These are phyloP conservation scores for Xiphias gladius DNA, from an alignment of 2,113 vertebrate genomes.

Conservation along the genomic window DNA sequence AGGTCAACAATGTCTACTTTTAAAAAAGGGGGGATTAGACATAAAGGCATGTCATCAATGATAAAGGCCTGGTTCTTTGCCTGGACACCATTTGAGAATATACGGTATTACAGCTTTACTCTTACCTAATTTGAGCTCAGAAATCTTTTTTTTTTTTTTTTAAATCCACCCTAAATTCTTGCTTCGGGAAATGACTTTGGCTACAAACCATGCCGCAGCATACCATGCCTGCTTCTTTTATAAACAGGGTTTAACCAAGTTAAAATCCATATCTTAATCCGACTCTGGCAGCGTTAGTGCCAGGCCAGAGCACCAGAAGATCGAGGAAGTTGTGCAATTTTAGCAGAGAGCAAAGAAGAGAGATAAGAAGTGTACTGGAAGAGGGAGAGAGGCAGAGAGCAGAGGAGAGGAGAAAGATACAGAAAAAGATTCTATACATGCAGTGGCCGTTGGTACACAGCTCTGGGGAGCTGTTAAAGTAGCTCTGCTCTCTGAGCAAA, in stretches of 20 bases:
- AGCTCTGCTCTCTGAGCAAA: conserved; percentile 47
- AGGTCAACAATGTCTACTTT: conserved; percentile 20
- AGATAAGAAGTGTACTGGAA: conserved; percentile 52
- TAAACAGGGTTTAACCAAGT: conserved; percentile 47
- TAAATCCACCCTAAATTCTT: conserved; percentile 5
- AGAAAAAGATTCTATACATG: conserved; percentile 47
- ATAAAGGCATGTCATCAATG: neutral
- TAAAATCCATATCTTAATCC: conserved; percentile 40
- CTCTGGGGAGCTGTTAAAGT: conserved; percentile 51
- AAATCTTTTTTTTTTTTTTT: neutral
- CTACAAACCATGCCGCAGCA: neutral
- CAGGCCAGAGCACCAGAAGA: conserved; percentile 34
- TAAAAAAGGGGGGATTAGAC: neutral
- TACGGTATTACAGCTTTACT: neutral
- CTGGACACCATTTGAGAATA: neutral
- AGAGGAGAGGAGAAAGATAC: conserved; percentile 42
- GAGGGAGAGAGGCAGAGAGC: conserved; percentile 10
- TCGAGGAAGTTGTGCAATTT: conserved; percentile 46
- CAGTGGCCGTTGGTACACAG: conserved; percentile 40
- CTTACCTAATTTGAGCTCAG: neutral
- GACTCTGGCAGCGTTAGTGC: conserved; percentile 11
- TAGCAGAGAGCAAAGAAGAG: conserved; percentile 27
- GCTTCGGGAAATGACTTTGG: conserved; percentile 27
- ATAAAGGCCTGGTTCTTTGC: neutral
- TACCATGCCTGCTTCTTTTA: conserved; percentile 32